Evolutionary conservation across 2,888 invertebrate species (phyloP), one percentile per base, ranked within the genome.

Genomic region (Dicyrtomina minuta): DNA sequence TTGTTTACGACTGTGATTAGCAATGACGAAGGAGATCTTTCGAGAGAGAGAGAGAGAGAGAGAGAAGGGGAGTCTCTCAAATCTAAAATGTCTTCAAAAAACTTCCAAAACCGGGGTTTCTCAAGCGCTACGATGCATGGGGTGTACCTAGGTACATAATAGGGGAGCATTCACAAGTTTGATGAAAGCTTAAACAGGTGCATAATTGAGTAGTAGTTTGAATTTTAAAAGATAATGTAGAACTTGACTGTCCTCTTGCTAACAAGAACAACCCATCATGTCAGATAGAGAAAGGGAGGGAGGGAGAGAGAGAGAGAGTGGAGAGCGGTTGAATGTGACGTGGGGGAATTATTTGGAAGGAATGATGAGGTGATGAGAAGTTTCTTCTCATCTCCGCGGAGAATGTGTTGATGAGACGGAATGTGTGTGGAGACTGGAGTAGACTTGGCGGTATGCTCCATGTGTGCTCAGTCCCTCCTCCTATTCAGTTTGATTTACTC

Each of bases 321-420:
- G 39, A 4, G 43, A 62, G 6, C 15, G 33, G 6, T 62, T 49
- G 46, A 44, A 49, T 46, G 49, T 46, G 10, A 20, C 62, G 27
- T 46, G 26, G 26, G 62, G 62, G 62, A 62, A 62, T 62, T 62
- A 62, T 49, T 49, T 27, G 46, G 62, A 62, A 59, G 59, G 43
- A 59, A 62, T 62, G 62, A 62, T 62, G 62, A 62, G 62, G 46
- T 62, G 62, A 51, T 26, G 62, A 62, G 62, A 62, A 49, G 49
- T 17, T 62, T 62, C 46, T 49, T 62, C 44, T 60, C 60, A 43
- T 60, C 17, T 12, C 2, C 49, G 22, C 17, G 17, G 4, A 20
- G n/a, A n/a, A 5, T 49, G 49, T 49, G 8, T n/a, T n/a, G n/a
- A n/a, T n/a, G n/a, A 46, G n/a, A 46, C n/a, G n/a, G 17, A n/a